Conservation (phyloP, 2,888 invertebrate species). For the Gastrophysa polygoni region DNA sequence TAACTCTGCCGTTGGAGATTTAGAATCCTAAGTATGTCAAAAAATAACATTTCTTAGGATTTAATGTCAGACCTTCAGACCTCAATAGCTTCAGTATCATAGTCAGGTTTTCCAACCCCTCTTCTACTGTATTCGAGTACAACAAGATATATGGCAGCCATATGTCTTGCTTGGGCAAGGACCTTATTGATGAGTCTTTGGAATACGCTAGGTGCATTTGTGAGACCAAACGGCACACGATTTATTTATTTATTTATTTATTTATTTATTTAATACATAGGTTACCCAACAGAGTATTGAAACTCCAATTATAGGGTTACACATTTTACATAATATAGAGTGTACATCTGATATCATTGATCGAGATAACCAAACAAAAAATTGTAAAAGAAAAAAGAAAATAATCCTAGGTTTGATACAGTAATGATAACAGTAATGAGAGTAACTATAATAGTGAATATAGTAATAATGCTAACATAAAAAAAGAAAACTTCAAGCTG, state of each 20-base stretch:
- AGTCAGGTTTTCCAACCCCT: conserved; percentile 16
- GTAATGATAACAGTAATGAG: no score
- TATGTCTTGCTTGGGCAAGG: background rate
- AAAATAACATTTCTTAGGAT: conserved; percentile 29
- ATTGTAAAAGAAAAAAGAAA: no score
- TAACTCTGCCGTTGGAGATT: conserved; percentile 14
- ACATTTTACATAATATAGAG: no score
- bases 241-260: background rate
- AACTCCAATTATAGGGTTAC: no score
- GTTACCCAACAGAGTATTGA: no score
- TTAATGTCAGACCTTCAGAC: conserved; percentile 24
- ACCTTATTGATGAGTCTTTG: conserved; percentile 36
- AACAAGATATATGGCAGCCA: conserved; percentile 23
- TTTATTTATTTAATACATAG: no score
- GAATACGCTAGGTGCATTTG: conserved; percentile 48
- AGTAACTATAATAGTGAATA: no score
- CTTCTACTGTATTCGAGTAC: conserved; percentile 13
- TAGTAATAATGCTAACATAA: no score
- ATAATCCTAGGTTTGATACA: no score
- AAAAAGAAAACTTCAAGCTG: no score
- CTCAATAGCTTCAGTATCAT: conserved; percentile 20
- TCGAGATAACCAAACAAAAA: no score
- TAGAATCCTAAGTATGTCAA: conserved; percentile 28
- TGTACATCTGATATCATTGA: no score
- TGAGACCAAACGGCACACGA: conserved; percentile 10